Conservation (phyloP, 2,113 vertebrate genomes). For the Nannospalax galili region DNA sequence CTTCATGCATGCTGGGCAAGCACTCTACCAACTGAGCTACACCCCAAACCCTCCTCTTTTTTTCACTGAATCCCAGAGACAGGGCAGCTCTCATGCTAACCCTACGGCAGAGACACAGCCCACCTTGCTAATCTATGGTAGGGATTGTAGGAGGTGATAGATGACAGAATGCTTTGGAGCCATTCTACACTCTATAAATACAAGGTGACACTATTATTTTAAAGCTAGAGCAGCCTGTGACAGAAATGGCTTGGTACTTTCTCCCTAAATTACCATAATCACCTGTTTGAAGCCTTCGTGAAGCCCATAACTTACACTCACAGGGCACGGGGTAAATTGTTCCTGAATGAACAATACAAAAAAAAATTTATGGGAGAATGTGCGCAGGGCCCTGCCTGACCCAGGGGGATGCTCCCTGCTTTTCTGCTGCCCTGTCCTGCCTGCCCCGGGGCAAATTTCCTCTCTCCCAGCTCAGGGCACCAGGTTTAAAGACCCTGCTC, state of each 20-base stretch:
- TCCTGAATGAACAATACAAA: constrained; percentile 36
- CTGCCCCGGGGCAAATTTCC: not conserved
- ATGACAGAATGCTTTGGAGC: constrained; percentile 48
- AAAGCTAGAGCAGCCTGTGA: constrained; percentile 38
- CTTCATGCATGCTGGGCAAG: not conserved
- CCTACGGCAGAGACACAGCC: not conserved
- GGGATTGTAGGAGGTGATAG: constrained; percentile 56
- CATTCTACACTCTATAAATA: constrained; percentile 64
- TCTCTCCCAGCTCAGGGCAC: not conserved
- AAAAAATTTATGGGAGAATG: not conserved
- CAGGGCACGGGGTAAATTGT: constrained; percentile 59
- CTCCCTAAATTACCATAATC: constrained; percentile 78
- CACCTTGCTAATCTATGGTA: not conserved
- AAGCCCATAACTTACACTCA: constrained; percentile 69
- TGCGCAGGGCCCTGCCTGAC: not conserved
- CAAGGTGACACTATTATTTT: constrained; percentile 60
- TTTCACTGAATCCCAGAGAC: not conserved
- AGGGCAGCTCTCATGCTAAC: not conserved
- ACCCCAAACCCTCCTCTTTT: not conserved
- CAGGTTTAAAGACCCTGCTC: not conserved
- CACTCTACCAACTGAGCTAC: not conserved
- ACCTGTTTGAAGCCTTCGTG: constrained; percentile 63
- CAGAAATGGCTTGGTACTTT: constrained; percentile 73
- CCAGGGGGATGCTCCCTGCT: not conserved
- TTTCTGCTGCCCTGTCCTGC: not conserved